These are phyloP conservation scores for Bedellia somnulentella DNA, from an alignment of 2,888 invertebrate species.

Conservation along the genomic window DNA sequence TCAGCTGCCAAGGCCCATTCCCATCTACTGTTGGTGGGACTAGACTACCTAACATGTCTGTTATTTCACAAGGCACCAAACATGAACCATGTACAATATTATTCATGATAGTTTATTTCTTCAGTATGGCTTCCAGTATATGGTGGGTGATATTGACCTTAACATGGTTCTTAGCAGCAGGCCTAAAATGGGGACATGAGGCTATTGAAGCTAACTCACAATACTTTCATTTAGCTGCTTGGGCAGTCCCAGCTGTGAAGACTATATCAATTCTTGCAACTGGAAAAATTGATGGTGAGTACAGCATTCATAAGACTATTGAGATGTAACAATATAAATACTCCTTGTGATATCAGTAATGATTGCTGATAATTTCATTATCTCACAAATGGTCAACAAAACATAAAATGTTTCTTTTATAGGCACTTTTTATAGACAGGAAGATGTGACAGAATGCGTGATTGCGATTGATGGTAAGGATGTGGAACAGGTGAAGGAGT, in stretches of 20 bases:
- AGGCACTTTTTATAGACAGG: no score
- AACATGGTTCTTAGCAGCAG: conserved; percentile 96
- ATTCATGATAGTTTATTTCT: conserved; percentile 95
- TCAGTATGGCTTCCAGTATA: conserved; percentile 94
- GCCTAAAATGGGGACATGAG: conserved; percentile 97
- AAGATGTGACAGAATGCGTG: no score
- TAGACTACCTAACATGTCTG: conserved; percentile 74
- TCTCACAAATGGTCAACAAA: no score
- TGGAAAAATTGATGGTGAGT: conserved; percentile 92
- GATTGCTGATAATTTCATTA: no score
- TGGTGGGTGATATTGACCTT: conserved; percentile 97
- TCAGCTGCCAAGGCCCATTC: conserved; percentile 83
- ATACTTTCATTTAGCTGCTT: conserved; percentile 96
- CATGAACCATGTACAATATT: conserved; percentile 86
- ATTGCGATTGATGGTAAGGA: no score
- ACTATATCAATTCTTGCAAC: conserved; percentile 93
- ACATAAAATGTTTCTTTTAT: no score
- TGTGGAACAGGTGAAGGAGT: no score
- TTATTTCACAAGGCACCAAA: conserved; percentile 86
- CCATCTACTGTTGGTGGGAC: conserved; percentile 69
- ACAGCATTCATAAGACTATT: no score
- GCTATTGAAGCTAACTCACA: conserved; percentile 97
- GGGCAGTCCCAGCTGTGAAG: conserved; percentile 95
- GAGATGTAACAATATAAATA: no score
- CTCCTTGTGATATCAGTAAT: no score